Evolutionary conservation across 1,140 invertebrate genomes (phyloP).

Genomic region (Leptinotarsa texana): DNA sequence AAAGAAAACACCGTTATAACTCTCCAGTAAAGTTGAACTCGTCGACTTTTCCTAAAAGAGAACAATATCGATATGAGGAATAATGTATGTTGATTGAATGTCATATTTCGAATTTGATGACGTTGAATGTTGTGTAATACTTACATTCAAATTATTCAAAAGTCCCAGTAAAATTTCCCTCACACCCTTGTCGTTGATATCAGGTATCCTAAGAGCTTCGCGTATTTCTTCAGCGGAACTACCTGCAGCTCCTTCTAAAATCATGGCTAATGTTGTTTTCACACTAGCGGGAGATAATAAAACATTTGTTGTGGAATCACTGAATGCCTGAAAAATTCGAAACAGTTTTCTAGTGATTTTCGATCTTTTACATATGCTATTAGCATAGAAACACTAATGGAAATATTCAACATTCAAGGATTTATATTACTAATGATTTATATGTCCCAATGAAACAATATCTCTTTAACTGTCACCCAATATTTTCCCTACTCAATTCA

Average conservation of each 20-base stretch:
- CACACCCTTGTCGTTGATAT: conserved; percentile 56
- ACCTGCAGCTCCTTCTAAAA: conserved; percentile 65
- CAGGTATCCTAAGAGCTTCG: conserved; percentile 60
- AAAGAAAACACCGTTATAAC: conserved; percentile 57
- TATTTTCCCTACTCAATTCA: no score
- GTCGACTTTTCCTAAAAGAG: conserved; percentile 35
- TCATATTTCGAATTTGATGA: not conserved
- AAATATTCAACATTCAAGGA: no score
- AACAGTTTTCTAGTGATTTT: not conserved
- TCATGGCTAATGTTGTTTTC: conserved; percentile 66
- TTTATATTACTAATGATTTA: no score
- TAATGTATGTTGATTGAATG: not conserved
- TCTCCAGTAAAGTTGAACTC: conserved; percentile 34
- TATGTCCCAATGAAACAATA: no score
- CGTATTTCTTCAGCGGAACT: conserved; percentile 63
- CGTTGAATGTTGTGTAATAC: not conserved
- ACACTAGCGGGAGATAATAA: conserved; percentile 72
- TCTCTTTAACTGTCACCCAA: no score
- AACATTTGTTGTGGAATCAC: conserved; percentile 60
- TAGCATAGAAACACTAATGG: not conserved
- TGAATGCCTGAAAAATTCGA: conserved; percentile 46
- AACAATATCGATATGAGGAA: not conserved
- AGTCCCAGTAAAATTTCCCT: conserved; percentile 56
- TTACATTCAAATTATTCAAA: conserved; percentile 61
- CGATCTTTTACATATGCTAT: not conserved